Conservation (phyloP, 2,113 vertebrate genomes). For the Macheiramphus alcinus region DNA sequence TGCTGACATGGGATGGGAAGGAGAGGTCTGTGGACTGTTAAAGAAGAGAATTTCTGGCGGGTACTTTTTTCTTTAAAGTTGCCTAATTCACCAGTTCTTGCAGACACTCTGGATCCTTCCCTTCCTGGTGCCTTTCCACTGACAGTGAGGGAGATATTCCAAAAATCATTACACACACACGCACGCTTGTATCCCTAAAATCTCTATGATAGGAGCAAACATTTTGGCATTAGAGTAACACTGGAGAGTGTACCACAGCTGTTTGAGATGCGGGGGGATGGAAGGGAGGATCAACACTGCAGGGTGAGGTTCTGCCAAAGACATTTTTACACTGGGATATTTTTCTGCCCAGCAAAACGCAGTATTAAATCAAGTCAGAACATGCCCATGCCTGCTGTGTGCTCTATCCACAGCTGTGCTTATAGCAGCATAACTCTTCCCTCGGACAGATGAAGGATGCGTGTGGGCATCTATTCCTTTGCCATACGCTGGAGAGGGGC, state of each 20-base stretch:
- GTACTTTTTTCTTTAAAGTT: neutral
- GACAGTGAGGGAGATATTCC: neutral
- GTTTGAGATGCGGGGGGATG: neutral
- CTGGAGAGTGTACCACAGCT: neutral
- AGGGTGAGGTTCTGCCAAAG: neutral
- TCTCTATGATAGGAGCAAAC: neutral
- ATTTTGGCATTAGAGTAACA: neutral
- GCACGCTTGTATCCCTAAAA: neutral
- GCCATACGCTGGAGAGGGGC: neutral
- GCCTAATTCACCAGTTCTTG: neutral
- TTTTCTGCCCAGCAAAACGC: neutral
- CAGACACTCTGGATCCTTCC: neutral
- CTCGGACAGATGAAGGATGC: neutral
- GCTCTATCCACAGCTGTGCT: neutral
- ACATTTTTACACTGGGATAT: neutral
- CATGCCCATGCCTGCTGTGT: neutral
- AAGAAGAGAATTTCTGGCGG: neutral
- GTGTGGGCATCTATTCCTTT: neutral
- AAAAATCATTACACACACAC: neutral
- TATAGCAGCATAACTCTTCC: neutral
- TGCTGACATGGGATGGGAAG: neutral
- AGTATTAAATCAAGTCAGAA: slow-evolving; percentile 3
- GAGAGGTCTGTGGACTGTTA: neutral
- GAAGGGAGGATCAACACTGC: neutral
- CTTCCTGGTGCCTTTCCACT: neutral